Base-by-base conservation (phyloP, 1,140 invertebrate species). In the Ceratosolen solmsi region DNA sequence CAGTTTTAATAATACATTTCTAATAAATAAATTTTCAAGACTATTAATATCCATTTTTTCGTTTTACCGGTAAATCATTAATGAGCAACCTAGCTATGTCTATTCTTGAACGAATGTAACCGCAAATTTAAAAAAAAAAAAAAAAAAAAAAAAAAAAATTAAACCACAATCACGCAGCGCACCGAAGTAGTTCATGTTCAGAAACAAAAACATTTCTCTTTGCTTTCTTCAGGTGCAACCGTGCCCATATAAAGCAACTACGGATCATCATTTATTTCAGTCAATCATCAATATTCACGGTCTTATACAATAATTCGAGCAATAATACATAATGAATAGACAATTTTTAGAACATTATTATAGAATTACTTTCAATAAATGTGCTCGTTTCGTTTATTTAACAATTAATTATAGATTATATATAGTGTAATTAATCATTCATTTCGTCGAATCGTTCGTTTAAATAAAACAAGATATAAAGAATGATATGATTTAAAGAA, bases 41-140 rank as follows among this genome's bases (percentile, higher is more conserved):
- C 33, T 41, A 41, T 65, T 33, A 65, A 49, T 41, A 17, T 27
- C 38, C 27, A 76, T 30, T 63, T 65, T 77, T 77, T 65, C 58
- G 46, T 7, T 33, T 65, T 41, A 30, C 25, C 22, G 27, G 22
- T 46, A 49, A 33, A 60, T 17, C 58, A 65, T 25, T 77, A 65
- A 65, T 77, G 41, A 63, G 36, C 25, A 17, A n/a, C 33, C 41
- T 65, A 36, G 74, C 22, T 38, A 15, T 1, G 25, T 65, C n/a
- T n/a, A n/a, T n/a, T 2, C 17, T 46, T 25, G 38, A 25, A 22
- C n/a, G 8, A 17, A 49, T 15, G 38, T 33, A 65, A 63, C 74
- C 74, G 38, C 58, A 46, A 63, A 15, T n/a, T n/a, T n/a, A n/a
- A n/a, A n/a, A n/a, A 68, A 38, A 2, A n/a, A 41, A 70, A 70